Evolutionary conservation across 2,797 vertebrate species (phyloP), one percentile per base, ranked within the genome.

Genomic region (Poecilia wingei): DNA sequence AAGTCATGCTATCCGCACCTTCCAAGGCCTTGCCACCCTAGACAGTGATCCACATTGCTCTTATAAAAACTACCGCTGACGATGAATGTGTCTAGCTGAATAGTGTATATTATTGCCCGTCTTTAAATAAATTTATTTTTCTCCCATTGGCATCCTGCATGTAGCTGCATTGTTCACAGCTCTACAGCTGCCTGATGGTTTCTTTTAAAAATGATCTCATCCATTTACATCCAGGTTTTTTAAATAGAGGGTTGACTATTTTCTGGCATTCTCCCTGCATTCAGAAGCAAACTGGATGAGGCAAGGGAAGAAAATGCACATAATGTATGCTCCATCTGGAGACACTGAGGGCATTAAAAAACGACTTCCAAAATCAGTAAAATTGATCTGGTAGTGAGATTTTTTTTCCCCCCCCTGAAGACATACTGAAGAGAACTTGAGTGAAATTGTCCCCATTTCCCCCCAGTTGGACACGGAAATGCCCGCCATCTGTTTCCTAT

Each of bases 401-500:
- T 8, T 6, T 18, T 33, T 31, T 22, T 18, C 4, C 14, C 8
- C 36, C 36, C 36, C 57, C n/a, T 31, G 13, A 31, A 31, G 28
- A 59, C n/a, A 59, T 59, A 13, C 28, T 31, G 12, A 31, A 59
- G 14, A 33, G 59, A 43, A 4, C 46, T n/a, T 68, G 22, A 41
- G 46, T 36, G n/a, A 22, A 51, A 36, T 31, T 22, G 69, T 36
- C 75, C 47, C 57, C 20, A 66, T 39, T 53, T 68, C 14, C n/a
- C 39, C 36, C 51, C 64, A 74, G 43, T 39, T 18, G 46, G 53
- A 71, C n/a, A 33, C 41, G 20, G n/a, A 61, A 78, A n/a, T 72
- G 59, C 14, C 43, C n/a, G 18, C 77, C 47, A 83, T 83, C 70
- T 84, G 64, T 59, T 51, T 79, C 1, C 61, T 76, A 45, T 70